Conservation (phyloP, 2,797 vertebrate species). For the Chelidonichthys spinosus region DNA sequence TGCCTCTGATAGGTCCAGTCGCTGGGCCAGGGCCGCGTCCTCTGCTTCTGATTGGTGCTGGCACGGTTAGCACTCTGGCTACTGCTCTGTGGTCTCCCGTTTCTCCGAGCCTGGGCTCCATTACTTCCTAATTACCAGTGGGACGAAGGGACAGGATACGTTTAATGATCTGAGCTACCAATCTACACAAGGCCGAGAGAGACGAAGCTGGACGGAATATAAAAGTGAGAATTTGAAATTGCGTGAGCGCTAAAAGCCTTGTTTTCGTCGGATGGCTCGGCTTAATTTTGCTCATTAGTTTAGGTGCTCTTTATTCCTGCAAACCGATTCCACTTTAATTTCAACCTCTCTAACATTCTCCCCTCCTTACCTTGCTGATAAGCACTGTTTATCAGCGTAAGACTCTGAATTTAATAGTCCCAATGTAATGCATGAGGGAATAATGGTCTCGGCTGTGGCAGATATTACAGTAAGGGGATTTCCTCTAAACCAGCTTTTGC, state of each 20-base stretch:
- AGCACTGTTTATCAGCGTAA: slow-evolving; percentile 9
- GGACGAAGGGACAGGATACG: slow-evolving; percentile 68
- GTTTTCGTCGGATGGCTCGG: background rate
- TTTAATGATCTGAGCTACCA: slow-evolving; percentile 64
- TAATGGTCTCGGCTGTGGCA: background rate
- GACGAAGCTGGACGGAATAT: slow-evolving; percentile 4
- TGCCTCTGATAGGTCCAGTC: slow-evolving; percentile 58
- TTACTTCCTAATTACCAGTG: slow-evolving; percentile 73
- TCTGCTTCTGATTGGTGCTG: slow-evolving; percentile 57
- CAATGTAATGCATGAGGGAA: slow-evolving; percentile 8
- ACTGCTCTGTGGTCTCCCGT: slow-evolving; percentile 56
- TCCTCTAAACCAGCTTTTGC: slow-evolving; percentile 3
- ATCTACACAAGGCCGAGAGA: slow-evolving; percentile 30
- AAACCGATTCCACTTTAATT: slow-evolving; percentile 11
- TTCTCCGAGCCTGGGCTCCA: slow-evolving; percentile 67
- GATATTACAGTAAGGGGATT: slow-evolving; percentile 4
- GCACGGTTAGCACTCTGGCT: slow-evolving; percentile 37
- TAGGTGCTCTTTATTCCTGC: slow-evolving; percentile 6
- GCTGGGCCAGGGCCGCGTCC: slow-evolving; percentile 8
- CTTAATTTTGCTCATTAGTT: slow-evolving; percentile 14
- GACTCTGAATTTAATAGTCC: slow-evolving; percentile 1
- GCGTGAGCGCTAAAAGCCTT: slow-evolving; percentile 17
- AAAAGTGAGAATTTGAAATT: slow-evolving; percentile 11
- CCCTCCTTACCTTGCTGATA: background rate
- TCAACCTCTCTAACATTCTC: background rate